Conservation (phyloP, 1,140 invertebrate species). For the Daktulosphaira vitifoliae region DNA sequence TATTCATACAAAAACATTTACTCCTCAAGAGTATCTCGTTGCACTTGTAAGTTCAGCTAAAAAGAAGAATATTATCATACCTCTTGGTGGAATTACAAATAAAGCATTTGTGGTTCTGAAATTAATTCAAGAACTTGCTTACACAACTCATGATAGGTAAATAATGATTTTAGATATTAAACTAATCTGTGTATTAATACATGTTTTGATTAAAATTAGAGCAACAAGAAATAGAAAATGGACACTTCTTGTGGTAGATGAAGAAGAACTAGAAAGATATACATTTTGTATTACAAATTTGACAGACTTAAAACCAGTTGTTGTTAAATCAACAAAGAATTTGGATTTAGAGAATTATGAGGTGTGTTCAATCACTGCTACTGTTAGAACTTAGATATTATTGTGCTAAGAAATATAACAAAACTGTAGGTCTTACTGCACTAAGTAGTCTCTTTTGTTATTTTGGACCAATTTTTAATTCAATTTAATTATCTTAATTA, state of each 20-base stretch:
- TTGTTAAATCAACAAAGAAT: neutral
- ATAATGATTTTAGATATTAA: neutral
- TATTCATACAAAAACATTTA: slow-evolving; percentile 60
- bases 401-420: too few relatives aligned
- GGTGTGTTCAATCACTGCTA: neutral
- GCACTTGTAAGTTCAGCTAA: slow-evolving; percentile 72
- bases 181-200: neutral
- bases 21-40: slow-evolving; percentile 64
- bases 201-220: neutral
- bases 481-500: too few relatives aligned
- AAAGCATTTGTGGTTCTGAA: slow-evolving; percentile 84
- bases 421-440: too few relatives aligned
- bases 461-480: too few relatives aligned
- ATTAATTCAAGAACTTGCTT: slow-evolving; percentile 67
- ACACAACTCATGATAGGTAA: slow-evolving; percentile 48
- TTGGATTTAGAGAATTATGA: slow-evolving; percentile 16
- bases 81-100: slow-evolving; percentile 67
- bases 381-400: too few relatives aligned
- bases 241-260: slow-evolving; percentile 28
- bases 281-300: slow-evolving; percentile 17
- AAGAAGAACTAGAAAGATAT: slow-evolving; percentile 15
- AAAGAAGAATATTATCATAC: slow-evolving; percentile 73
- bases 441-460: too few relatives aligned
- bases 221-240: slow-evolving; percentile 25
- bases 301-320: slow-evolving; percentile 14